Base-by-base conservation (phyloP, 2,113 vertebrate genomes). In the Enhydra lutris region DNA sequence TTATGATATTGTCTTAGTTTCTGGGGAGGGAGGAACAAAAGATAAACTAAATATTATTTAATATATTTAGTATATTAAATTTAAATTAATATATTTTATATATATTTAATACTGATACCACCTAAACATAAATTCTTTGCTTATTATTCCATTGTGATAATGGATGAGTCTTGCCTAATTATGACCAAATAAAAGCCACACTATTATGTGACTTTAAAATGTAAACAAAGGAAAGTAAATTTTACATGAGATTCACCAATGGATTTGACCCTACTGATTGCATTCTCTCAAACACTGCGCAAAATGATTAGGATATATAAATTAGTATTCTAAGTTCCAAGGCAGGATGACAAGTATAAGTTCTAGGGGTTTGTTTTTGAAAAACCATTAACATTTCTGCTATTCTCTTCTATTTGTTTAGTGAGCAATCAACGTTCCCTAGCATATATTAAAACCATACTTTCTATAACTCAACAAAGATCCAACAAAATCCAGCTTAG, bases 131-230 rank as follows among this genome's bases (percentile, higher is more conserved):
- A 88, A 29, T 2, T 3, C 3, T 1, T 79, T 42, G 7, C 69
- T 93, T 67, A 71, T 83, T 82, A 81, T 71, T 63, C 17, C 6
- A 61, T 31, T 59, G 78, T 79, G 36, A 65, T 71, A 2, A 82
- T 63, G 10, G 6, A n/a, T 95, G 42, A 69, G 11, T 10, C 20
- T 12, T 94, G 21, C 10, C 34, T 90, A 21, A 24, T 63, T 9
- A 78, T 57, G 45, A 73, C 13, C 29, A 78, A 55, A 45, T 29
- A 73, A 85, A 89, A 71, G 0, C 0, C 3, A 84, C 2, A 0
- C 7, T 59, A 85, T 85, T 55, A 57, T 65, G 15, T 63, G 34
- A 84, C 45, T 92, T 69, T 12, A 67, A 93, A 74, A 55, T 69
- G 1, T 78, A 5, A 84, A 20, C 31, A 95, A 78, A 6, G 26